Evolutionary conservation across 2,888 invertebrate genomes (phyloP), one percentile per base, ranked within the genome.

Genomic region (Leptopilina myrica): DNA sequence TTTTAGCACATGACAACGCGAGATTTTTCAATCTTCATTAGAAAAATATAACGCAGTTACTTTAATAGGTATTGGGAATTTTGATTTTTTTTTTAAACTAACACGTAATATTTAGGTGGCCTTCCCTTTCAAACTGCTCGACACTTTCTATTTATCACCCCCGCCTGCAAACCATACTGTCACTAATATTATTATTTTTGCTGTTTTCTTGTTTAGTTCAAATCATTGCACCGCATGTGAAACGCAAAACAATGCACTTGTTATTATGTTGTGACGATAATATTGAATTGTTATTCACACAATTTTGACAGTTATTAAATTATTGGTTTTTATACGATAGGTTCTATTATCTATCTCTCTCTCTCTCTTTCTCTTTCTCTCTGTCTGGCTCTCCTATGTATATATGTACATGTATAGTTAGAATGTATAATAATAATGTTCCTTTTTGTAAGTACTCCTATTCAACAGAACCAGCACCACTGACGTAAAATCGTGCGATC

Each of bases 1-100:
- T 87, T 87, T 85, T 87, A 87, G 87, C 87, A 83, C 84, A 84
- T 85, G 87, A 87, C 87, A 85, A 82, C 76, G 79, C 69, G 26
- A 76, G 64, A 76, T 76, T 76, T 76, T 76, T 20, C 20, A 64
- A 64, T 62, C 49, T 33, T 46, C 46, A 64, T 49, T 46, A 64
- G 20, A 76, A 26, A 20, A 26, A 26, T 20, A 0, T 33, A 11
- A 69, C 49, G 49, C 20, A 69, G 20, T 43, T 2, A 7, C 49
- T 49, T 2, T 49, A 49, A 49, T 49, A 1, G 49, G 49, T 49
- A 11, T 49, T 49, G 11, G 1, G 49, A 11, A 11, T 49, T 49
- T 49, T 49, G 1, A 1, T 49, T 49, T 49, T 49, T 49, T 8
- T 5, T 46, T 46, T 46, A 46, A 11, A 49, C 11, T 49, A 49